Evolutionary conservation across 2,888 invertebrate species (phyloP).

Genomic region (Sarcophaga variegata): DNA sequence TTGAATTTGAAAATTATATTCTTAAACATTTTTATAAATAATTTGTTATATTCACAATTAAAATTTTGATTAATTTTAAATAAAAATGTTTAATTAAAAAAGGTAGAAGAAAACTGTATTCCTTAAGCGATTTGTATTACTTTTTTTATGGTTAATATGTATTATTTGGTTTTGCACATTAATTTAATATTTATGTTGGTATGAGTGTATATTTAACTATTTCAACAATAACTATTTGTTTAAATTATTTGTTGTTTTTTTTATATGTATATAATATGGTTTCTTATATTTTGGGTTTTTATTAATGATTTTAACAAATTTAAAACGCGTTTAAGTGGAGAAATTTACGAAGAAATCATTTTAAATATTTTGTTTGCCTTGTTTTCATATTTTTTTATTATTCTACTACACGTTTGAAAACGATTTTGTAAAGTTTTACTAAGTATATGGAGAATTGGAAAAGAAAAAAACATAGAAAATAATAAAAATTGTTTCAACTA

Average conservation of each 20-base stretch:
- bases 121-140: constrained; percentile 49
- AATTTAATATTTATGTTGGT: not conserved
- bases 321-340: not conserved
- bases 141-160: not conserved
- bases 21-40: too few relatives aligned
- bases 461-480: constrained; percentile 19
- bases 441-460: not conserved
- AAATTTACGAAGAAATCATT: not conserved
- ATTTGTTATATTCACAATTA: too few relatives aligned
- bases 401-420: not conserved
- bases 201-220: constrained; percentile 46
- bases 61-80: not conserved
- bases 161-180: not conserved
- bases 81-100: not conserved
- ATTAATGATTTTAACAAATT: constrained; percentile 37
- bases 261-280: not conserved
- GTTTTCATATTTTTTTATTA: constrained; percentile 9
- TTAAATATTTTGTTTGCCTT: constrained; percentile 51
- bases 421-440: not conserved
- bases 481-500: constrained; percentile 56
- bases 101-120: not conserved
- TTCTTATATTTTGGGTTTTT: not conserved
- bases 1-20: too few relatives aligned
- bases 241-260: constrained; percentile 24
- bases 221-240: constrained; percentile 39